A percentile compares a stretch with the other conserved stretches of the same genome.
These are phyloP conservation scores for Neogale vison DNA, from an alignment of 2,113 vertebrate genomes.

Conservation along the genomic window DNA sequence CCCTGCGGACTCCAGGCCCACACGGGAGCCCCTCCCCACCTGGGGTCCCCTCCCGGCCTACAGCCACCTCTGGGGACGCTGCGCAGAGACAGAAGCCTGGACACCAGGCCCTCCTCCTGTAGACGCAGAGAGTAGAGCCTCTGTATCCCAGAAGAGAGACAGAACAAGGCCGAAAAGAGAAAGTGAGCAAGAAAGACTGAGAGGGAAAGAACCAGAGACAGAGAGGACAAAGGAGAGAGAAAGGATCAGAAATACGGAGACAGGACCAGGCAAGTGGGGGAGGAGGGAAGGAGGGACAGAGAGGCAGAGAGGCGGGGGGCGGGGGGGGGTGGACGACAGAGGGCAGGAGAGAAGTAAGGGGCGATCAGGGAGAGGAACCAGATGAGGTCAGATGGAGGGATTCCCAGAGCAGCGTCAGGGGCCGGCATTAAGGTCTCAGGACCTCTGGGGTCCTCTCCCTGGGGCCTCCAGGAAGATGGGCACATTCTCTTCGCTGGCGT, in stretches of 20 bases:
- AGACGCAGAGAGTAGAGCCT: background rate
- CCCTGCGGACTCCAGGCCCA: background rate
- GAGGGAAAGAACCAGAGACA: background rate
- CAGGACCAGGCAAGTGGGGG: too few relatives aligned
- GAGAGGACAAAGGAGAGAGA: background rate
- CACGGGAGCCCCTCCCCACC: rapidly evolving
- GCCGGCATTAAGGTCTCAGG: too few relatives aligned
- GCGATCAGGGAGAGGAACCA: background rate
- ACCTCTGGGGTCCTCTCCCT: background rate
- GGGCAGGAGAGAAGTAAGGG: rapidly evolving
- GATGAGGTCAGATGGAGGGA: rapidly evolving
- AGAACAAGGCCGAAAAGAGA: background rate
- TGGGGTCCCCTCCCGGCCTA: background rate
- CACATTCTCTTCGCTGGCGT: background rate
- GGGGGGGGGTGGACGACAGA: rapidly evolving
- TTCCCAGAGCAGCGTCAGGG: rapidly evolving
- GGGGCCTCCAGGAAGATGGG: background rate
- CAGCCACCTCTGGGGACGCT: background rate
- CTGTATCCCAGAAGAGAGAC: rapidly evolving
- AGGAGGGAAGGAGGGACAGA: background rate
- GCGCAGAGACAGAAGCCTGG: background rate
- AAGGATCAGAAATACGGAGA: background rate
- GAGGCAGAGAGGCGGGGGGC: rapidly evolving
- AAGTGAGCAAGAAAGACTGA: rapidly evolving
- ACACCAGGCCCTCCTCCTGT: background rate